These are phyloP conservation scores for Meiosimyza decipiens DNA, from an alignment of 2,888 invertebrate genomes.

Conservation along the genomic window DNA sequence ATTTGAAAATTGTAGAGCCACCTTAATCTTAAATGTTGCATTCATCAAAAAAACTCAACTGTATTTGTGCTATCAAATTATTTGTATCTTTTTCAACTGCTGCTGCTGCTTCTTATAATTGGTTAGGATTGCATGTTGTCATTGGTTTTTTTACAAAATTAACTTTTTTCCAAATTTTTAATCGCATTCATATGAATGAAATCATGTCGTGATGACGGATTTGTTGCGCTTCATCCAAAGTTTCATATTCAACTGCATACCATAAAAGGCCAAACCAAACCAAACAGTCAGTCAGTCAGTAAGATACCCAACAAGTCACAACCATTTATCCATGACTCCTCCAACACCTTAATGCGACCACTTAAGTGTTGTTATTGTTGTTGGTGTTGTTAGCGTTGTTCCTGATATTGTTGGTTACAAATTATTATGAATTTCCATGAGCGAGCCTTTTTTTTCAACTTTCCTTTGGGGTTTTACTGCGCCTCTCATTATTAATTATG, in stretches of 20 bases:
- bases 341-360: constrained; percentile 42
- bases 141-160: background rate
- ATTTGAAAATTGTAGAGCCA: too few species aligned
- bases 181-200: constrained; percentile 8
- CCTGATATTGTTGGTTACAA: constrained; percentile 30
- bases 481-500: constrained; percentile 46
- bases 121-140: background rate
- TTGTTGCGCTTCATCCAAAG: constrained; percentile 22
- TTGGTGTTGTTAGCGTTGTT: constrained; percentile 37
- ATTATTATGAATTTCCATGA: constrained; percentile 9
- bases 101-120: constrained; percentile 2
- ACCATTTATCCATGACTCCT: constrained; percentile 1
- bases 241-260: background rate
- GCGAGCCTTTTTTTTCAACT: background rate
- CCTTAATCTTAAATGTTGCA: too few species aligned
- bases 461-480: constrained; percentile 10
- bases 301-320: background rate
- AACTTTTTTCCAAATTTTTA: background rate
- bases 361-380: constrained; percentile 30
- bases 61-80: background rate
- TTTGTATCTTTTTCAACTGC: background rate
- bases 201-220: constrained; percentile 37
- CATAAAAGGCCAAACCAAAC: background rate
- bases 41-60: too few species aligned
- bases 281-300: background rate